Evolutionary conservation across 2,797 vertebrate genomes (phyloP).

Genomic region (Acestrorhynchus altus): DNA sequence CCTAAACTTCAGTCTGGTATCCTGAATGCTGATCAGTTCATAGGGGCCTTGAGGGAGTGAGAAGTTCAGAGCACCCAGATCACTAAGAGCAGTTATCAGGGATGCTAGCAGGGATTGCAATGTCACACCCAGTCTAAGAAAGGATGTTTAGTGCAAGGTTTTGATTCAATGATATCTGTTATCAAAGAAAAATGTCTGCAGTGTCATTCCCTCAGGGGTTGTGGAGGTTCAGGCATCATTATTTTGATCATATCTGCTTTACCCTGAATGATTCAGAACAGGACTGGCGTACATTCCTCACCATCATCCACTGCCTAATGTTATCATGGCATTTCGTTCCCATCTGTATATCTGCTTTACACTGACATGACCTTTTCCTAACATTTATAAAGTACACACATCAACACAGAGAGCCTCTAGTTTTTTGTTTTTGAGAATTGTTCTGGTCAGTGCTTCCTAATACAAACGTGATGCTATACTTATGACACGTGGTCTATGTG

Average conservation of each 20-base stretch:
- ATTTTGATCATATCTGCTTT: not conserved
- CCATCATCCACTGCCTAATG: not conserved
- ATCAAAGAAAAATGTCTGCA: not conserved
- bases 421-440: too few species aligned
- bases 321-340: not conserved
- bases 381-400: not conserved
- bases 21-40: slow-evolving; percentile 2
- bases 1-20: slow-evolving; percentile 8
- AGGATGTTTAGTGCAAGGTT: not conserved
- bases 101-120: not conserved
- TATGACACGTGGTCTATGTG: too few species aligned
- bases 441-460: too few species aligned
- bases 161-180: slow-evolving; percentile 6
- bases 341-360: not conserved
- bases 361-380: not conserved
- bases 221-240: not conserved
- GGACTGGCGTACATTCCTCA: not conserved
- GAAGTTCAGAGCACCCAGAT: not conserved
- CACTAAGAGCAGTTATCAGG: slow-evolving; percentile 1
- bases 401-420: too few species aligned
- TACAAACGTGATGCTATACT: not conserved
- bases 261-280: not conserved
- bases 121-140: not conserved
- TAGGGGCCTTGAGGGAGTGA: not conserved
- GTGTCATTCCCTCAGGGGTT: slow-evolving; percentile 1